Base-by-base conservation (phyloP, 2,113 vertebrate species). In the rabbit (Oryctolagus cuniculus) region DNA sequence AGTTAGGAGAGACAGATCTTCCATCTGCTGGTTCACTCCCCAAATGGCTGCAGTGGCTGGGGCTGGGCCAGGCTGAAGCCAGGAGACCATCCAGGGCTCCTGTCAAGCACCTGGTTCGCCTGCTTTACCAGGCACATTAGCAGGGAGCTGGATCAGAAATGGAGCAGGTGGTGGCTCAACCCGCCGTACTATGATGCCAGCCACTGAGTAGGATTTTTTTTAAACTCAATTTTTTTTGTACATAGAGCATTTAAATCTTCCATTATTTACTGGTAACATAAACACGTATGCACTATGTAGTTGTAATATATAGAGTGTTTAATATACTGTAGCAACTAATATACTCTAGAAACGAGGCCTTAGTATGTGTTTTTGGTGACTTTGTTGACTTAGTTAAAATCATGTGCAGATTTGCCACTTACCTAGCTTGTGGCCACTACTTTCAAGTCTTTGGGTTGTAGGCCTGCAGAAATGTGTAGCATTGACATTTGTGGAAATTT, bases 401-500 rank as follows among this genome's bases (percentile, higher is more conserved):
- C 31, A 24, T 53, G 24, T 19, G 55, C 63, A 78, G 36, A 73
- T 78, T 90, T 74, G 29, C 36, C 66, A 67, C 13, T 80, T 66
- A 27, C 1, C 58, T 16, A 72, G 6, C n/a, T 89, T 79, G 53
- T 82, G 79, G 83, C 53, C 25, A 44, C 64, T 64, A 29, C 90
- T 24, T 85, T 95, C 31, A 51, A 84, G 55, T 90, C 11, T 70
- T 90, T 64, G 55, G 25, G 1, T 78, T 74, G 5, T 85, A 69
- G 53, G 55, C 53, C 11, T 91, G 38, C 77, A 78, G 11, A 36
- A 53, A 89, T 73, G 22, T 19, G 17, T 63, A 66, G 24, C n/a
- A 31, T 73, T 95, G n/a, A 95, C 5, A 61, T 49, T 79, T 79
- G 69, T 78, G 78, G 79, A 80, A 93, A 72, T 49, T 70, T 36